These are phyloP conservation scores for Sternarchorhynchus goeldii DNA, from an alignment of 2,797 vertebrate species.

Conservation along the genomic window DNA sequence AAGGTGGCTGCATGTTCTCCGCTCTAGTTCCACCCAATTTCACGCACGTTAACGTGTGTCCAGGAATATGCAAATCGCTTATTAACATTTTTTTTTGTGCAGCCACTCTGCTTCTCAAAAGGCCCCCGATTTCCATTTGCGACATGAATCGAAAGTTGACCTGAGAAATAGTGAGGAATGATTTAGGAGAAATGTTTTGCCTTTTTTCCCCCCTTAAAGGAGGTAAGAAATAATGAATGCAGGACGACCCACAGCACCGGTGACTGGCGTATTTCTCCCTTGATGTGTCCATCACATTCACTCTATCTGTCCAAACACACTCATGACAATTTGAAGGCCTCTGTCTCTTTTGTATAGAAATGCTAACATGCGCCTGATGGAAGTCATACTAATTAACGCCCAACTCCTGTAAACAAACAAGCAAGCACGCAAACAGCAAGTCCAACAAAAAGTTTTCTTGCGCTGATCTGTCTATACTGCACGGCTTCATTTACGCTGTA, in stretches of 20 bases:
- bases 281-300: constrained; percentile 29
- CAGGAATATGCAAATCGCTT: constrained; percentile 60
- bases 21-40: constrained; percentile 63
- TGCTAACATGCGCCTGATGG: constrained; percentile 36
- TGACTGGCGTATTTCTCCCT: not conserved
- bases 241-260: not conserved
- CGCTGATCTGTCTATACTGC: too few relatives aligned
- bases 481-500: too few relatives aligned
- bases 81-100: constrained; percentile 49
- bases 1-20: constrained; percentile 45
- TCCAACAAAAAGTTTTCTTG: not conserved
- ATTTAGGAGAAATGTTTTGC: constrained; percentile 41
- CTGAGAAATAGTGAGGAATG: constrained; percentile 37
- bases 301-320: constrained; percentile 51
- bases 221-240: constrained; percentile 52
- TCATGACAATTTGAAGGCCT: constrained; percentile 41
- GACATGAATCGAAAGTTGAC: constrained; percentile 50
- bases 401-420: constrained; percentile 29
- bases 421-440: constrained; percentile 31
- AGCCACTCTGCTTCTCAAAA: constrained; percentile 48
- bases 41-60: constrained; percentile 59
- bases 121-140: constrained; percentile 55
- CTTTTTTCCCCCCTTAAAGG: constrained; percentile 17
- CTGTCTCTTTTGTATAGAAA: constrained; percentile 43
- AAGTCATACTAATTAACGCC: constrained; percentile 39